These are phyloP conservation scores for Saxidomus purpurata DNA, from an alignment of 1,140 invertebrate genomes.

Conservation along the genomic window DNA sequence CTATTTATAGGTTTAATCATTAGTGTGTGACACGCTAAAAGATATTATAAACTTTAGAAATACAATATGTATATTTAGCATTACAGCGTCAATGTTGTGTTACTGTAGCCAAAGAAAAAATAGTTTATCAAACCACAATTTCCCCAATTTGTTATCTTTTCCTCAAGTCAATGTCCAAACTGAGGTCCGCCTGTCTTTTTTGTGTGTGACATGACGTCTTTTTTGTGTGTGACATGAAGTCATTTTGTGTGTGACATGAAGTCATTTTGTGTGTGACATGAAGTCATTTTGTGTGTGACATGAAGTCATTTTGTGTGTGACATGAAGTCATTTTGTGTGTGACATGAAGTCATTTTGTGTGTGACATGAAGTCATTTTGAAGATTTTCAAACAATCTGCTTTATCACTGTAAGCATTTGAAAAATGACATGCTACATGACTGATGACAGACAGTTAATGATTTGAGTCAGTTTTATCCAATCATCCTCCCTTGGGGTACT, in stretches of 20 bases:
- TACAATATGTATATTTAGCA: no score
- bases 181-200: no score
- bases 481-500: conserved; percentile 2
- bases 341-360: background rate
- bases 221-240: background rate
- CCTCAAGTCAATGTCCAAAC: background rate
- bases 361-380: background rate
- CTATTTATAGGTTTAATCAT: no score
- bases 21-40: no score
- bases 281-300: background rate
- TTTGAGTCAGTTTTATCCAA: conserved; percentile 1
- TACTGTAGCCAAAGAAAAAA: no score
- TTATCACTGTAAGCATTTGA: background rate
- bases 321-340: background rate
- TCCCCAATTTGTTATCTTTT: background rate
- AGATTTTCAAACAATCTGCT: conserved; percentile 4
- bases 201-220: background rate
- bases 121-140: no score
- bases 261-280: background rate
- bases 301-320: background rate
- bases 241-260: background rate
- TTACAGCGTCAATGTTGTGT: no score
- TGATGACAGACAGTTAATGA: conserved; percentile 12
- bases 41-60: no score
- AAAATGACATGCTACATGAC: conserved; percentile 8